A percentile compares a stretch with the other conserved stretches of the same genome.
phyloP scores from a whole-genome alignment of 2,888 invertebrate genomes.

The Trilocha varians region DNA sequence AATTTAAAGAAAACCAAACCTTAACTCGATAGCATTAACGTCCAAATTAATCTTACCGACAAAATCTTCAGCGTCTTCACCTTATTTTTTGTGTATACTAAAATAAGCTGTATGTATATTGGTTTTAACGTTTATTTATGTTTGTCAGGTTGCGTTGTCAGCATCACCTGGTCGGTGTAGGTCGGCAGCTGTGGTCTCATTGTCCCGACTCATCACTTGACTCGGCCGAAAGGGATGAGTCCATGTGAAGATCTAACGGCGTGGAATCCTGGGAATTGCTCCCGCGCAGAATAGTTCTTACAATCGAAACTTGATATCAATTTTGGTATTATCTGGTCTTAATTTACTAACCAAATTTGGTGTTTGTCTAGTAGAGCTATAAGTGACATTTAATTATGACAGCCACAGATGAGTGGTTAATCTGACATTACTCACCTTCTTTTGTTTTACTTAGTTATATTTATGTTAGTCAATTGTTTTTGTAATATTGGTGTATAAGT shows the following conservation, averaged over 20 bases:
- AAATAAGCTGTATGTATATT: constrained; percentile 10
- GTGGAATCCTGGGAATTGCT: constrained; percentile 54
- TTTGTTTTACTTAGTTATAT: no score
- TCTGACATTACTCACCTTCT: no score
- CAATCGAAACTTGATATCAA: constrained; percentile 45
- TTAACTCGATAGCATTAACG: constrained; percentile 29
- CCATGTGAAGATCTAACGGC: constrained; percentile 60
- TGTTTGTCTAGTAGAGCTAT: no score
- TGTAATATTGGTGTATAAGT: no score
- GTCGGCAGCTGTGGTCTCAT: constrained; percentile 54
- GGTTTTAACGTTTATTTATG: constrained; percentile 23
- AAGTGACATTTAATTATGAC: no score
- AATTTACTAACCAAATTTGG: no score
- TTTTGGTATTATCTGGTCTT: constrained; percentile 8
- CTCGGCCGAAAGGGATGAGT: constrained; percentile 66
- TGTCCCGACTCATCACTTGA: constrained; percentile 64
- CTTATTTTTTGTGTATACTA: constrained; percentile 1
- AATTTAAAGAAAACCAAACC: constrained; percentile 25
- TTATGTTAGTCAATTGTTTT: no score
- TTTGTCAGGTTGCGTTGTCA: constrained; percentile 9
- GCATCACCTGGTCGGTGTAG: constrained; percentile 56
- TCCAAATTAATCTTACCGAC: constrained; percentile 29
- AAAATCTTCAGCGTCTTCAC: constrained; percentile 27
- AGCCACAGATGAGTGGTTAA: no score
- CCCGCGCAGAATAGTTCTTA: constrained; percentile 35